These are phyloP conservation scores for Piscicola geometra DNA, from an alignment of 2,888 invertebrate genomes.

Conservation along the genomic window DNA sequence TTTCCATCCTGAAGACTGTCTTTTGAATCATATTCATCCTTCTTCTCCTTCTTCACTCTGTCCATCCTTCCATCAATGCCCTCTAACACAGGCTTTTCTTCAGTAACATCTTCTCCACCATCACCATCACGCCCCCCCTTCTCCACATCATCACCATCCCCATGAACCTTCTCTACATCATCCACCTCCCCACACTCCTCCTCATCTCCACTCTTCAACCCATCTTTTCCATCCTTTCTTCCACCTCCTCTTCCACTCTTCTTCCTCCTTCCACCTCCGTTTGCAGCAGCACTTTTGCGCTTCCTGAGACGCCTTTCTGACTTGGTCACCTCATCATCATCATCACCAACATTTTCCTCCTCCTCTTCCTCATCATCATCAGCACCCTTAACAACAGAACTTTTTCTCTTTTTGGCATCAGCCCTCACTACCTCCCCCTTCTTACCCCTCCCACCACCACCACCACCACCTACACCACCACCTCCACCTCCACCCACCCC, in stretches of 20 bases:
- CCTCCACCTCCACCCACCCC: not conserved
- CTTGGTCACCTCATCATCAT: not conserved
- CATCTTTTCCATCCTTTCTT: not conserved
- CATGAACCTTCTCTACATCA: not conserved
- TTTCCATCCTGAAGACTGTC: not conserved
- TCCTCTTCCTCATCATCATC: slow-evolving; percentile 2
- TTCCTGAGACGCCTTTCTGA: not conserved
- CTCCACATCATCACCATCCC: no score
- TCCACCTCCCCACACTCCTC: not conserved
- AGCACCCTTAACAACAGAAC: not conserved
- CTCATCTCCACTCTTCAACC: not conserved
- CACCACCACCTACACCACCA: not conserved
- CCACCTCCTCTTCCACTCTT: not conserved
- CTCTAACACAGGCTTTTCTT: not conserved
- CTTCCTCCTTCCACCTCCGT: not conserved
- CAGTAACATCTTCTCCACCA: not conserved
- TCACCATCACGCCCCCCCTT: not conserved
- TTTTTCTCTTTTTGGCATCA: not conserved
- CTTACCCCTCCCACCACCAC: not conserved
- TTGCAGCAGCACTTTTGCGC: not conserved
- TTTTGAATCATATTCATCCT: no score
- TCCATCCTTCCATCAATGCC: not conserved
- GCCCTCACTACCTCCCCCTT: not conserved
- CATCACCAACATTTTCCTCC: not conserved
- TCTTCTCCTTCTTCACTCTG: not conserved